These are phyloP conservation scores for Hybos culiciformis DNA, from an alignment of 2,888 invertebrate genomes.

Conservation along the genomic window DNA sequence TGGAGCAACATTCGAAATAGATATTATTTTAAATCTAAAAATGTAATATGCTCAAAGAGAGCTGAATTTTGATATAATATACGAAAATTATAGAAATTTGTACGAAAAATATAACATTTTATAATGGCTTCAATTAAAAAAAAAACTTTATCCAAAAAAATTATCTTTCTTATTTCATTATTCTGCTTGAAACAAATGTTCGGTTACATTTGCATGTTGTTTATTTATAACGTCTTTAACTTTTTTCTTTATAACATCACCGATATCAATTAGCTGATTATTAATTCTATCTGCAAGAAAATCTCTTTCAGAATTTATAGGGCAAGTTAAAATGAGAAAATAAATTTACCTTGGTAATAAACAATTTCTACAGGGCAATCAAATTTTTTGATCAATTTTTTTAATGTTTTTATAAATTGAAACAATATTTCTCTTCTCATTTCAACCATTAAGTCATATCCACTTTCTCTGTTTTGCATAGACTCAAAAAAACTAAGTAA, in stretches of 20 bases:
- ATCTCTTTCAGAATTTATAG: background rate
- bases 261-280: background rate
- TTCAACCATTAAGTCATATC: slow-evolving; percentile 24
- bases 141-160: background rate
- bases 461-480: slow-evolving; percentile 18
- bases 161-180: background rate
- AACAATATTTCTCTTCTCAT: slow-evolving; percentile 27
- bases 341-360: slow-evolving; percentile 23
- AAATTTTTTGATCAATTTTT: too few species aligned
- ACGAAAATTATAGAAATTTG: background rate
- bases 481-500: slow-evolving; percentile 27
- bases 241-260: background rate
- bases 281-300: background rate
- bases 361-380: slow-evolving; percentile 22
- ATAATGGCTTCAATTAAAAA: background rate
- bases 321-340: background rate
- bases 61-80: background rate
- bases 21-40: too few species aligned
- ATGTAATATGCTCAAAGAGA: too few species aligned
- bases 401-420: slow-evolving; percentile 24
- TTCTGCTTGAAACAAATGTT: background rate
- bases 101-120: background rate
- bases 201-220: background rate
- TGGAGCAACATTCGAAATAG: too few species aligned
- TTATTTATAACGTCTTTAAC: background rate